Conservation (phyloP, 2,888 invertebrate species). For the Parnassius apollo region DNA sequence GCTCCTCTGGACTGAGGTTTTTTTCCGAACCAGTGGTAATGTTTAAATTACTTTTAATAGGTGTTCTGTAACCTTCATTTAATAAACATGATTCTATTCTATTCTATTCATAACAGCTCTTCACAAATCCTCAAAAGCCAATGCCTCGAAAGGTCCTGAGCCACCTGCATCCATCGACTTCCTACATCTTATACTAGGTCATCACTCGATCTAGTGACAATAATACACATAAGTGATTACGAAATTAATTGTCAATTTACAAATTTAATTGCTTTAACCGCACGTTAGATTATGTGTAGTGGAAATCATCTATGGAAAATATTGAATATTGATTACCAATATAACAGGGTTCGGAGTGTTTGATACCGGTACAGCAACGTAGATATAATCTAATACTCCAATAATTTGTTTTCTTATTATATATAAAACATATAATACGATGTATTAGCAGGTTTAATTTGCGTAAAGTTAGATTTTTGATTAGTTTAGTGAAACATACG, state of each 20-base stretch:
- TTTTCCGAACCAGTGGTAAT: too few relatives aligned
- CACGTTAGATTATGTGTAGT: conserved; percentile 6
- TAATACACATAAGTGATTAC: not conserved
- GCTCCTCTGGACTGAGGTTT: too few relatives aligned
- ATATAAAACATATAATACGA: not conserved
- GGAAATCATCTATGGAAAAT: conserved; percentile 13
- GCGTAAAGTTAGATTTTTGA: not conserved
- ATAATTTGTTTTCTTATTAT: conserved; percentile 15
- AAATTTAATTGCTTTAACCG: not conserved
- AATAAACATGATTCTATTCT: too few relatives aligned
- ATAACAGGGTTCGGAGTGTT: conserved; percentile 15
- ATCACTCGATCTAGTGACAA: too few relatives aligned
- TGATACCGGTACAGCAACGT: conserved; percentile 11
- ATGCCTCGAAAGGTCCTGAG: too few relatives aligned
- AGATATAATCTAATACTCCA: conserved; percentile 19
- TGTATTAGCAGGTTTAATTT: conserved; percentile 15
- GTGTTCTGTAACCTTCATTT: too few relatives aligned
- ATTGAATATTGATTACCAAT: conserved; percentile 17
- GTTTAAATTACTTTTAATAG: too few relatives aligned
- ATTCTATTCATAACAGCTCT: too few relatives aligned
- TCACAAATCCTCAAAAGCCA: too few relatives aligned
- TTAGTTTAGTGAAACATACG: not conserved
- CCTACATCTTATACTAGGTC: too few relatives aligned
- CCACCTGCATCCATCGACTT: too few relatives aligned
- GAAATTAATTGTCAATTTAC: conserved; percentile 1